Percentiles rank a stretch among this genome's conserved stretches.
Evolutionary conservation across 2,113 vertebrate genomes (phyloP).

Genomic region (Antechinus flavipes): DNA sequence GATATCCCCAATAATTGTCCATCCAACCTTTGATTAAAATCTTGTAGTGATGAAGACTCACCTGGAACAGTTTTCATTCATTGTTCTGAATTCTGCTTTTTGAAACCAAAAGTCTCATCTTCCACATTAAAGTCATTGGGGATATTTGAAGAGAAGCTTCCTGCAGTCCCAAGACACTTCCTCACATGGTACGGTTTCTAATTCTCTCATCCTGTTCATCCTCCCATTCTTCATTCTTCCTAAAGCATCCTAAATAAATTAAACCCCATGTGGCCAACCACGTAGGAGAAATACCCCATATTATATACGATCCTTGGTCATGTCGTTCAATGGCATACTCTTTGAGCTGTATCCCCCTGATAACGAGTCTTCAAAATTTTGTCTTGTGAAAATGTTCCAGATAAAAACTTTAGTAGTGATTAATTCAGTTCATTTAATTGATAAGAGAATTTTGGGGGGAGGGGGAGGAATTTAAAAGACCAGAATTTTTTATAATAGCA

Average conservation of each 20-base stretch:
- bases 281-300: neutral
- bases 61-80: neutral
- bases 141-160: neutral
- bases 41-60: fast-evolving
- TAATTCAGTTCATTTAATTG: neutral
- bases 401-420: neutral
- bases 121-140: too few species aligned
- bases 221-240: neutral
- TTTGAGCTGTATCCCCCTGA: too few species aligned
- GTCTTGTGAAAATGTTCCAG: neutral
- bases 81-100: neutral
- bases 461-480: neutral
- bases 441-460: neutral
- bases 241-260: neutral
- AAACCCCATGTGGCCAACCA: neutral
- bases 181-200: neutral
- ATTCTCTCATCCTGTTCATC: neutral
- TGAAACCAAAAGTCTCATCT: neutral
- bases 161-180: too few species aligned
- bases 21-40: neutral
- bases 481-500: neutral
- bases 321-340: too few species aligned
- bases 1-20: neutral
- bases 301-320: neutral
- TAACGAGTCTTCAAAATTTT: too few species aligned